A percentile compares a stretch with the other conserved stretches of the same genome.
Evolutionary conservation across 2,113 vertebrate genomes (phyloP).

Genomic region (Tragelaphus scriptus): DNA sequence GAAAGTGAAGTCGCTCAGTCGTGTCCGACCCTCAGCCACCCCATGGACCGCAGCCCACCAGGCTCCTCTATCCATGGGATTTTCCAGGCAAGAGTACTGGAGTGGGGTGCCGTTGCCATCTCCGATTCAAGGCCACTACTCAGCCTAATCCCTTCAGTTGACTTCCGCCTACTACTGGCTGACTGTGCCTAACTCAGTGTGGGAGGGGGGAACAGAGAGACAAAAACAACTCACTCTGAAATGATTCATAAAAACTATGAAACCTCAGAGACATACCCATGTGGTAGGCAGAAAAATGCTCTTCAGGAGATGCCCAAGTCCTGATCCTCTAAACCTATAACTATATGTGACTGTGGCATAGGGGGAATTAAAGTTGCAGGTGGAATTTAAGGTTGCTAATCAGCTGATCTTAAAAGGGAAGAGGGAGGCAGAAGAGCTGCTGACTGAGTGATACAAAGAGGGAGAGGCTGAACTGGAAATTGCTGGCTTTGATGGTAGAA

Average conservation of each 20-base stretch:
- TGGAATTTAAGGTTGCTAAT: constrained; percentile 5
- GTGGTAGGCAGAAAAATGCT: not conserved
- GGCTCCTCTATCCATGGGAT: no score
- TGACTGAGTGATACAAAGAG: not conserved
- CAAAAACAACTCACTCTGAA: not conserved
- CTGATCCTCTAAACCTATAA: not conserved
- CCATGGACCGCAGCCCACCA: no score
- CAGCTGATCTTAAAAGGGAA: not conserved
- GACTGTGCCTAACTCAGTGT: not conserved
- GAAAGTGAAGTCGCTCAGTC: no score
- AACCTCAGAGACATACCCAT: not conserved
- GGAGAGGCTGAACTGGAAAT: not conserved
- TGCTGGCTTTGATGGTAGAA: not conserved
- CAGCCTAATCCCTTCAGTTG: not conserved
- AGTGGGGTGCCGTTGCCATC: no score
- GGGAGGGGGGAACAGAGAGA: not conserved
- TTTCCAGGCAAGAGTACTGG: no score
- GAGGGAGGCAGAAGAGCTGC: not conserved
- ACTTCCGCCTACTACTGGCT: not conserved
- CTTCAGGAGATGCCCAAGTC: not conserved
- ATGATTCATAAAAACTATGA: not conserved
- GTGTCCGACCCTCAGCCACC: no score
- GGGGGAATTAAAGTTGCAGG: not conserved
- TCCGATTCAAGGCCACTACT: not conserved
- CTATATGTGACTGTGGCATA: not conserved